phyloP scores from a whole-genome alignment of 2,113 vertebrate species.

The Connochaetes taurinus region DNA sequence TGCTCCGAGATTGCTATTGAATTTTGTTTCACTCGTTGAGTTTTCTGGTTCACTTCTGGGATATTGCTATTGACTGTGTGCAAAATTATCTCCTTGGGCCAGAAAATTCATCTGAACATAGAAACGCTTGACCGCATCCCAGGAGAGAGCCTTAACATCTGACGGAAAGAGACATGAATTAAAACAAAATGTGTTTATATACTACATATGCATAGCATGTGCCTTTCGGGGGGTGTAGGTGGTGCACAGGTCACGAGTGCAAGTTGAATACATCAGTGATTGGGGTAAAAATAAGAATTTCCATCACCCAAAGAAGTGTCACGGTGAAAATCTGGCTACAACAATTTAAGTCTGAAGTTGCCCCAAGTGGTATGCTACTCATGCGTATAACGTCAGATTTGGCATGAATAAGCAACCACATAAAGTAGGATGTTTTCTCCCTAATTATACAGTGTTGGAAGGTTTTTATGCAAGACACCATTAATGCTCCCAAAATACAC shows the following conservation, averaged over 20 bases:
- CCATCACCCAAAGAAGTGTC: neutral
- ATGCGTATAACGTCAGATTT: neutral
- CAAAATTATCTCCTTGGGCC: slow-evolving; percentile 66
- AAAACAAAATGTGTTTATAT: slow-evolving; percentile 61
- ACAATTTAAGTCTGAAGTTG: neutral
- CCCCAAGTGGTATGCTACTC: neutral
- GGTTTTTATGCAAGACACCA: neutral
- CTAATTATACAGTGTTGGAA: neutral
- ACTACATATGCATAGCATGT: neutral
- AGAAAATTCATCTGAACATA: slow-evolving; percentile 72
- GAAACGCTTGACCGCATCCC: slow-evolving; percentile 36
- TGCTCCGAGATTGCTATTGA: slow-evolving; percentile 60
- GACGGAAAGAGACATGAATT: slow-evolving; percentile 59
- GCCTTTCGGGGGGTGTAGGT: neutral
- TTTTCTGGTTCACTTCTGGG: slow-evolving; percentile 60
- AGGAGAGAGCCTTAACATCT: slow-evolving; percentile 39
- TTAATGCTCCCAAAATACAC: neutral
- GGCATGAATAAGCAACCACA: neutral
- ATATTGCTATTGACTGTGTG: slow-evolving; percentile 67
- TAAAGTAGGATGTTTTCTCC: neutral
- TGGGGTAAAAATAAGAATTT: neutral
- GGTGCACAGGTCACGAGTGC: neutral
- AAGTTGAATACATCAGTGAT: neutral
- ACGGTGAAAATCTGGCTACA: neutral
- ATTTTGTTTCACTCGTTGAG: slow-evolving; percentile 61